Evolutionary conservation across 2,113 vertebrate species (phyloP), one percentile per base, ranked within the genome.

Genomic region (Micronycteris hirsuta): DNA sequence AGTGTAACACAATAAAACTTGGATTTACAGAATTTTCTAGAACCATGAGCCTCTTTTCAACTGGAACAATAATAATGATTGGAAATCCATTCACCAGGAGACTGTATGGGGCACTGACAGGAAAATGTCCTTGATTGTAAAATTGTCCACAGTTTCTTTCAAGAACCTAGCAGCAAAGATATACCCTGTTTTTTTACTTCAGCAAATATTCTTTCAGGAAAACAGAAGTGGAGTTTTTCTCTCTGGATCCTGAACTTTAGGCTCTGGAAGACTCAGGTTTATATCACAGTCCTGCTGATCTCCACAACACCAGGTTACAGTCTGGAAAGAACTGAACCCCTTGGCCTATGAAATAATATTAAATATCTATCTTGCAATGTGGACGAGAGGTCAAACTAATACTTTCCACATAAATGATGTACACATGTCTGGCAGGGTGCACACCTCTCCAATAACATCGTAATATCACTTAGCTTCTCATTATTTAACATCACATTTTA

Each of bases 51-150:
- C 58, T 96, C 73, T 97, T 73, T 56, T 68, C 88, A 91, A 92
- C 56, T 94, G 45, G 49, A 97, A 95, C 77, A 97, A 97, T 94
- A 86, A 49, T 88, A 61, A 61, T 97, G 88, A 97, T 95, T 95
- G 93, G 67, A 88, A 95, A 97, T 31, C 76, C 68, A 96, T 91
- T 96, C 88, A 87, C 86, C 95, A 96, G 47, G n/a, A 89, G 78
- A 82, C 36, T 92, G 31, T 93, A 49, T 92, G 61, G 89, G 84
- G 56, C 86, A 77, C 58, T 93, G 96, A 95, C 67, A 91, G 91
- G 70, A 97, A 96, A 97, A 91, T 91, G 91, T 7, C 92, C 49
- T 95, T 97, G 94, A 96, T 89, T 92, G 38, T 45, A 94, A 96
- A 95, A 96, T 94, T 68, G 20, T 38, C 41, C 49, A 90, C 38